phyloP scores from a whole-genome alignment of 2,797 vertebrate species.

The Ctenochaetus hawaiiensis region DNA sequence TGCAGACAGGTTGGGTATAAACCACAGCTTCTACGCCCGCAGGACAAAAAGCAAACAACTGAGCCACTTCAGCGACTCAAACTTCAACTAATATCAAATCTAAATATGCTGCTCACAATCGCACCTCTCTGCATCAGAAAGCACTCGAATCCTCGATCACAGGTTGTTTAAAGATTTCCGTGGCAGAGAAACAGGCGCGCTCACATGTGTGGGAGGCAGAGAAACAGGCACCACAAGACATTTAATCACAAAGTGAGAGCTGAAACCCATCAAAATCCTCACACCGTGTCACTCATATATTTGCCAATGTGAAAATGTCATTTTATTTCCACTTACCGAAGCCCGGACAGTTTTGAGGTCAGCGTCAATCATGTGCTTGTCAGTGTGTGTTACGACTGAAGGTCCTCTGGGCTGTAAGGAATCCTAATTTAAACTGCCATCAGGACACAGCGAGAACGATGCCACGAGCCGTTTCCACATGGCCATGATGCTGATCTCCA shows the following conservation, averaged over 20 bases:
- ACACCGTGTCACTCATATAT: constrained; percentile 50
- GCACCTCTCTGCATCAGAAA: constrained; percentile 17
- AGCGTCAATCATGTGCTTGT: constrained; percentile 63
- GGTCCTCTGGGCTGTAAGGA: constrained; percentile 44
- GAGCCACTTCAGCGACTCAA: not conserved
- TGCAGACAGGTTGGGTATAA: not conserved
- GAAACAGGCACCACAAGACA: constrained; percentile 21
- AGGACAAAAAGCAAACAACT: constrained; percentile 9
- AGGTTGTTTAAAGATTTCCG: not conserved
- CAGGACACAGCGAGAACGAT: constrained; percentile 38
- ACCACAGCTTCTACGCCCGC: not conserved
- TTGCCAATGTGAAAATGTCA: constrained; percentile 13
- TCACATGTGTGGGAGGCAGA: constrained; percentile 28
- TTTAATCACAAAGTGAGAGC: constrained; percentile 52
- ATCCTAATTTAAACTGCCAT: constrained; percentile 59
- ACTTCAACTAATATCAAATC: constrained; percentile 25
- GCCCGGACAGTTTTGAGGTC: constrained; percentile 47
- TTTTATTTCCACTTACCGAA: constrained; percentile 23
- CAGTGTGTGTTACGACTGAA: constrained; percentile 25
- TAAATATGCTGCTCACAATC: constrained; percentile 13
- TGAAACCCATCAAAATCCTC: constrained; percentile 50
- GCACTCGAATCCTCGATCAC: not conserved
- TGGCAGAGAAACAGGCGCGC: not conserved
- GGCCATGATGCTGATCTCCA: constrained; percentile 18
- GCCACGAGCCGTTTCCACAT: constrained; percentile 28